A percentile compares a stretch with the other conserved stretches of the same genome.
These are phyloP conservation scores for Danio rerio DNA, from an alignment of 2,113 vertebrate species.

Conservation along the genomic window DNA sequence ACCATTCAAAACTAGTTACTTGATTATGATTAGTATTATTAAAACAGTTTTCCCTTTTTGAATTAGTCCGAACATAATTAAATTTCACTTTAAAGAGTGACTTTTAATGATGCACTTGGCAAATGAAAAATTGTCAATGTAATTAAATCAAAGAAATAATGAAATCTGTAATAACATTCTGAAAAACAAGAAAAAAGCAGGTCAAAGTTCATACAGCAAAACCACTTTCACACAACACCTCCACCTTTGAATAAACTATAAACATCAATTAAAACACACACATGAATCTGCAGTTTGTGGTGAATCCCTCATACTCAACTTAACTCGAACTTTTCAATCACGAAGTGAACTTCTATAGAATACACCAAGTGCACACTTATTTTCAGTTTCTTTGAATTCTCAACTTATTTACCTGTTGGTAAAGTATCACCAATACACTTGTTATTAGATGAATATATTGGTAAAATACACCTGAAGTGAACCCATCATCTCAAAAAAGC, in stretches of 20 bases:
- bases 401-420: not conserved
- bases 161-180: too few relatives aligned
- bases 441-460: not conserved
- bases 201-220: slow-evolving; percentile 11
- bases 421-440: not conserved
- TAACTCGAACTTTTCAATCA: slow-evolving; percentile 12
- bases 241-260: not conserved
- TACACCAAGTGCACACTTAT: not conserved
- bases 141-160: not conserved
- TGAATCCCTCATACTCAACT: not conserved
- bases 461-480: slow-evolving; percentile 12
- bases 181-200: not conserved
- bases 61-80: not conserved
- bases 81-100: not conserved
- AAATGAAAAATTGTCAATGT: not conserved
- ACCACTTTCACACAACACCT: not conserved
- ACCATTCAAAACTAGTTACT: not conserved
- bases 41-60: not conserved
- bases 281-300: not conserved
- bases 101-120: not conserved
- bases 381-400: not conserved
- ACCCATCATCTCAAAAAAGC: not conserved
- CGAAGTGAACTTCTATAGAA: not conserved
- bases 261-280: not conserved
- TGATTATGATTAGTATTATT: not conserved